A percentile compares a stretch with the other conserved stretches of the same genome.
Conservation (phyloP, 2,113 vertebrate genomes). For the Triplophysa siluroides region DNA sequence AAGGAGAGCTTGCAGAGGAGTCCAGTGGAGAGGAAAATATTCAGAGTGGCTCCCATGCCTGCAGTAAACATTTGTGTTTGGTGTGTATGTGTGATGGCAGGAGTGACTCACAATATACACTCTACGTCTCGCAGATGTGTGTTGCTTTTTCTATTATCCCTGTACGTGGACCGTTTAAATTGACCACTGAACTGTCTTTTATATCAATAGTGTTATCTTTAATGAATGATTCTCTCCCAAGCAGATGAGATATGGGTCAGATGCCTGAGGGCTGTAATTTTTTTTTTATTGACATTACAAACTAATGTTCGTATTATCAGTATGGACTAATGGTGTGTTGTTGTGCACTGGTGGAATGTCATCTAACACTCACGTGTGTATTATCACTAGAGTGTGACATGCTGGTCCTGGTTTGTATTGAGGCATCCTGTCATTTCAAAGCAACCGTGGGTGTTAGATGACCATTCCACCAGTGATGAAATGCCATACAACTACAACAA, state of each 20-base stretch:
- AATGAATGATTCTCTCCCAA: not conserved
- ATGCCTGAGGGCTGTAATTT: not conserved
- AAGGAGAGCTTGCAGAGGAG: constrained; percentile 53
- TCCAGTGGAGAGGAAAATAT: constrained; percentile 44
- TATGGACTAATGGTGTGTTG: too few species aligned
- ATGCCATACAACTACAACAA: too few species aligned
- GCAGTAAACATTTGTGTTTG: constrained; percentile 8
- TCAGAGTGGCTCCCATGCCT: constrained; percentile 29
- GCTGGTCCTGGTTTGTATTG: constrained; percentile 10
- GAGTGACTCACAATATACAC: not conserved
- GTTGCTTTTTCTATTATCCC: not conserved
- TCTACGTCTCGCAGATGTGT: not conserved
- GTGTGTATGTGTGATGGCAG: not conserved
- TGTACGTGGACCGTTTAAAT: not conserved
- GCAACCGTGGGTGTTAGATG: too few species aligned
- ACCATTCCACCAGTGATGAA: too few species aligned
- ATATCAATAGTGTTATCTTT: not conserved
- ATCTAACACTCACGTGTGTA: constrained; percentile 41
- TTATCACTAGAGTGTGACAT: constrained; percentile 46
- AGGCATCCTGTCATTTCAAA: constrained; percentile 29
- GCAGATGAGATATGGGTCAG: constrained; percentile 5
- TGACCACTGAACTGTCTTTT: not conserved
- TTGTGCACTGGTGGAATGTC: not conserved
- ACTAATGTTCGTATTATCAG: not conserved
- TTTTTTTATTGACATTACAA: not conserved